Percentiles rank a stretch among this genome's conserved stretches.
Conservation (phyloP, 2,888 invertebrate genomes). For the Muscina levida region DNA sequence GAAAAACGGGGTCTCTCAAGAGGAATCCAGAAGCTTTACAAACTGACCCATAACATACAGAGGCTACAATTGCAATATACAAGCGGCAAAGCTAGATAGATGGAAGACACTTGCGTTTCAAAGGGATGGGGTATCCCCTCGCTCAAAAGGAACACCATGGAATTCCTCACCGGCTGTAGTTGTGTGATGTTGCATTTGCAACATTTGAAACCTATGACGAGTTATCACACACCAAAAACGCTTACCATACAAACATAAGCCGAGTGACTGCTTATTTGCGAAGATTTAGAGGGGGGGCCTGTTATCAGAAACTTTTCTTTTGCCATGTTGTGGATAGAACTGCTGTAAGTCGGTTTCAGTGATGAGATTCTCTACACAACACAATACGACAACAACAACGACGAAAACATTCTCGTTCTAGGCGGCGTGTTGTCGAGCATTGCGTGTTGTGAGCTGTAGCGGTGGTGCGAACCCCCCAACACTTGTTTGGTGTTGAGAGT, state of each 20-base stretch:
- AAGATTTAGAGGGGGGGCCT: too few relatives aligned
- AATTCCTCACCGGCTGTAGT: not conserved
- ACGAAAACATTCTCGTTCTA: not conserved
- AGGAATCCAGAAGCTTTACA: conserved; percentile 17
- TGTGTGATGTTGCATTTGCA: conserved; percentile 1
- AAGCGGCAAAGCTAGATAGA: too few relatives aligned
- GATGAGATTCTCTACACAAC: not conserved
- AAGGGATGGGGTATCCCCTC: too few relatives aligned
- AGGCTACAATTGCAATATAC: not conserved
- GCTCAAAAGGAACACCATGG: not conserved
- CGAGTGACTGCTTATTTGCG: too few relatives aligned
- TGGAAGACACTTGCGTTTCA: too few relatives aligned
- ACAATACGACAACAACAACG: conserved; percentile 7
- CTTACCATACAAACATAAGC: too few relatives aligned
- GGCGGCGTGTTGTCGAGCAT: not conserved
- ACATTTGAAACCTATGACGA: not conserved
- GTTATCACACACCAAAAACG: too few relatives aligned
- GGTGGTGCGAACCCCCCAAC: not conserved
- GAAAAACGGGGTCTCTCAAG: conserved; percentile 17
- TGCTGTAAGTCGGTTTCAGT: conserved; percentile 10
- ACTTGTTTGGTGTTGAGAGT: not conserved
- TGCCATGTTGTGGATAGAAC: conserved; percentile 26
- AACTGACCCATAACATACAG: not conserved
- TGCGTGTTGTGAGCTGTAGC: not conserved
- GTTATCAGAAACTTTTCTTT: not conserved